Percentiles rank a stretch among this genome's conserved stretches.
Conservation (phyloP, 2,797 vertebrate species). For the Acomys russatus region DNA sequence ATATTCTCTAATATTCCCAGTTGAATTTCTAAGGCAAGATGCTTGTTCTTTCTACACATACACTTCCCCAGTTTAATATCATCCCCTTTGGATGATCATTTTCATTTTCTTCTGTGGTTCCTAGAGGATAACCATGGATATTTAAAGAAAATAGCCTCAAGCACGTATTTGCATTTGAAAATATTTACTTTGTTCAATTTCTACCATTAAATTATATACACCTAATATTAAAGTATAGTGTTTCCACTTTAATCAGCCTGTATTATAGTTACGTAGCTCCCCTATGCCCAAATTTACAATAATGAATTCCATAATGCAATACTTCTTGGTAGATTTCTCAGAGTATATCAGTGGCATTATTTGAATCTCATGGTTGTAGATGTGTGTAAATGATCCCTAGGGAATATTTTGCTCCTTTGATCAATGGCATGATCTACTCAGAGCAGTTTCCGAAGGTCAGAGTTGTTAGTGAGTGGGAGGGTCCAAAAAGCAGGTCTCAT, state of each 20-base stretch:
- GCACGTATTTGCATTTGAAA: background rate
- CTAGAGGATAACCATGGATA: no score
- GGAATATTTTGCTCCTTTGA: background rate
- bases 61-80: background rate
- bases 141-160: background rate
- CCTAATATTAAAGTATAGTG: background rate
- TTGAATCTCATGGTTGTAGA: background rate
- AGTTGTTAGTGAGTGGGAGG: background rate
- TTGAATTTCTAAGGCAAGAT: background rate
- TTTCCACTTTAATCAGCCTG: no score
- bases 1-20: fast-evolving
- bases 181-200: background rate
- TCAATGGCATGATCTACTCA: background rate
- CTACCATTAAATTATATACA: background rate
- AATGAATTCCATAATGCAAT: background rate
- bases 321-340: background rate
- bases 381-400: background rate
- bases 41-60: background rate
- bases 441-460: background rate
- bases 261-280: background rate
- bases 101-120: no score
- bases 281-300: background rate
- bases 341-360: background rate
- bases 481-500: background rate
- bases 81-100: background rate